A percentile compares a stretch with the other conserved stretches of the same genome.
phyloP scores from a whole-genome alignment of 1,140 invertebrate species.

The Bombus confusus region DNA sequence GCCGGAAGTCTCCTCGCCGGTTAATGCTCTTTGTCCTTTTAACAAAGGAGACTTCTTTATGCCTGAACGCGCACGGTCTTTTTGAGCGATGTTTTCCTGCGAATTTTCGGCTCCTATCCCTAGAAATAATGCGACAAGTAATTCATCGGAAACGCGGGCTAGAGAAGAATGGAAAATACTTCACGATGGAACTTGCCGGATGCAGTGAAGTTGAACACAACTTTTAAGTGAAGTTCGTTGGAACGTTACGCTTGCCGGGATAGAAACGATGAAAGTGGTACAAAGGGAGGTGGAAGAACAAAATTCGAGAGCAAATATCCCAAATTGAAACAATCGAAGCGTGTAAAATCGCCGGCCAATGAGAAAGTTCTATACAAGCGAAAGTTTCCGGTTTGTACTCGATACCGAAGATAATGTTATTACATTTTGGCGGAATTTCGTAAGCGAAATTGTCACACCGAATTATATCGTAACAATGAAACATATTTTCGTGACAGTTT shows the following conservation, averaged over 20 bases:
- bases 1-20: background rate
- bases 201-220: background rate
- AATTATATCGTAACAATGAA: background rate
- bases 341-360: background rate
- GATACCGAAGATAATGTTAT: background rate
- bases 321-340: background rate
- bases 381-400: background rate
- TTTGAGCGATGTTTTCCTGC: background rate
- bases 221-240: background rate
- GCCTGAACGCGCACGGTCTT: background rate
- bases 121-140: background rate
- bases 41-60: background rate
- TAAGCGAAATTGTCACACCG: too few relatives aligned
- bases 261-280: background rate
- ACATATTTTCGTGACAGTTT: background rate
- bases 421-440: background rate
- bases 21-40: conserved; percentile 14
- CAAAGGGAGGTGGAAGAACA: too few relatives aligned
- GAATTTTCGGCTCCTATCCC: background rate
- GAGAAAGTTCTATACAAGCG: background rate
- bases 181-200: too few relatives aligned
- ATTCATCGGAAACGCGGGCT: background rate
- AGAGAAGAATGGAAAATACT: background rate
- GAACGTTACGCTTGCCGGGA: too few relatives aligned
- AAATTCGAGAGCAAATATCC: background rate